Conservation (phyloP, 2,888 invertebrate species). For the Lucinisca nassula region DNA sequence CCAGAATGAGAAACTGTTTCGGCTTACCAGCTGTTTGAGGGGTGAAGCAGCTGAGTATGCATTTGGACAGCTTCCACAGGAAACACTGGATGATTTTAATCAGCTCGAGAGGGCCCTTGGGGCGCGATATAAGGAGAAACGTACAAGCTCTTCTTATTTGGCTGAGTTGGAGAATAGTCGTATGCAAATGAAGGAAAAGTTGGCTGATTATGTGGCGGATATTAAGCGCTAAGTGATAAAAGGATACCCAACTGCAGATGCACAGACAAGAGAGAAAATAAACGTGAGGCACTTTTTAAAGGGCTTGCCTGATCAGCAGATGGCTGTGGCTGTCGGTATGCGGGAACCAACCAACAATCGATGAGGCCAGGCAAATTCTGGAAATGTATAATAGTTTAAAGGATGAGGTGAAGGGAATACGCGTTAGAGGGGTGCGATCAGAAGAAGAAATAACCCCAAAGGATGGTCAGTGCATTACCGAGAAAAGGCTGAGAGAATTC, state of each 20-base stretch:
- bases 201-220: conserved; percentile 57
- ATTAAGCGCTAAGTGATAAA: conserved; percentile 43
- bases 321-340: conserved; percentile 57
- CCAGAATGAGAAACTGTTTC: background rate
- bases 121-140: conserved; percentile 17
- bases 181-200: conserved; percentile 38
- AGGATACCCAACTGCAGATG: conserved; percentile 49
- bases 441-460: background rate
- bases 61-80: background rate
- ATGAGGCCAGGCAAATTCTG: conserved; percentile 49
- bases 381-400: conserved; percentile 59
- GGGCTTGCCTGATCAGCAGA: conserved; percentile 49
- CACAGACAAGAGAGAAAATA: conserved; percentile 48
- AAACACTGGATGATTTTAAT: background rate
- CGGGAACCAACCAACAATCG: conserved; percentile 53
- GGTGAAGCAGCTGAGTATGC: conserved; percentile 20
- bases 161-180: conserved; percentile 47
- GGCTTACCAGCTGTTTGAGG: background rate
- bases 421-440: background rate
- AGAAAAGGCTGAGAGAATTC: conserved; percentile 19
- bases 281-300: conserved; percentile 56
- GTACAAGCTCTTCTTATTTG: conserved; percentile 46
- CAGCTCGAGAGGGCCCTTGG: background rate
- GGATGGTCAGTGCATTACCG: conserved; percentile 35
- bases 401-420: conserved; percentile 39